These are phyloP conservation scores for Centropristis striata DNA, from an alignment of 2,113 vertebrate genomes.

Conservation along the genomic window DNA sequence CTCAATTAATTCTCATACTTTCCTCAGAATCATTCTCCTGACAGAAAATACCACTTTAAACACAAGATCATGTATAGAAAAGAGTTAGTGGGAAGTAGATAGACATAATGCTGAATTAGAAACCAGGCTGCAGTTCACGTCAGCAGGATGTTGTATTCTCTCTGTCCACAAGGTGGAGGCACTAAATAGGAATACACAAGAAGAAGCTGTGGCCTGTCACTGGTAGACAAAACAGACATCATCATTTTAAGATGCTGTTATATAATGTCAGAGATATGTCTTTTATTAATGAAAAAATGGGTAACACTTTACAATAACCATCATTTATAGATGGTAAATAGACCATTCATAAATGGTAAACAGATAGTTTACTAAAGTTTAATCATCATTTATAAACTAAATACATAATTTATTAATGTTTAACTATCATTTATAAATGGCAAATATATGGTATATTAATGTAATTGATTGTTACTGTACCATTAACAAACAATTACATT, in stretches of 20 bases:
- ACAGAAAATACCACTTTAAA: neutral
- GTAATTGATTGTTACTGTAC: too few species aligned
- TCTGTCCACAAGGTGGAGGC: slow-evolving; percentile 70
- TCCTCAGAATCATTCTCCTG: neutral
- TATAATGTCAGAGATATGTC: neutral
- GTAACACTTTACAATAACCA: too few species aligned
- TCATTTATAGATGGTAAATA: too few species aligned
- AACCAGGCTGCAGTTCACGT: neutral
- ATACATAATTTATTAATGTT: too few species aligned
- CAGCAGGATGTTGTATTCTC: slow-evolving; percentile 21
- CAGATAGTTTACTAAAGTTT: too few species aligned
- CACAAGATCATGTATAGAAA: neutral
- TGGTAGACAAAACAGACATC: neutral
- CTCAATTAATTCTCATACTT: neutral
- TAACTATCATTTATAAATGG: too few species aligned
- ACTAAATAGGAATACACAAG: slow-evolving; percentile 15
- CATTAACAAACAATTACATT: too few species aligned
- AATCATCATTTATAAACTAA: too few species aligned
- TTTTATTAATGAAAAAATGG: too few species aligned
- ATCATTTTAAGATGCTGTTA: neutral
- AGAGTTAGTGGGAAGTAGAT: neutral
- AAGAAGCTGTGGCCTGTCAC: neutral
- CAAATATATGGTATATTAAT: too few species aligned
- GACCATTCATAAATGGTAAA: too few species aligned
- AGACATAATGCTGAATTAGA: neutral